A percentile compares a stretch with the other conserved stretches of the same genome.
phyloP scores from a whole-genome alignment of 2,888 invertebrate species.

The Tinea semifulvella region DNA sequence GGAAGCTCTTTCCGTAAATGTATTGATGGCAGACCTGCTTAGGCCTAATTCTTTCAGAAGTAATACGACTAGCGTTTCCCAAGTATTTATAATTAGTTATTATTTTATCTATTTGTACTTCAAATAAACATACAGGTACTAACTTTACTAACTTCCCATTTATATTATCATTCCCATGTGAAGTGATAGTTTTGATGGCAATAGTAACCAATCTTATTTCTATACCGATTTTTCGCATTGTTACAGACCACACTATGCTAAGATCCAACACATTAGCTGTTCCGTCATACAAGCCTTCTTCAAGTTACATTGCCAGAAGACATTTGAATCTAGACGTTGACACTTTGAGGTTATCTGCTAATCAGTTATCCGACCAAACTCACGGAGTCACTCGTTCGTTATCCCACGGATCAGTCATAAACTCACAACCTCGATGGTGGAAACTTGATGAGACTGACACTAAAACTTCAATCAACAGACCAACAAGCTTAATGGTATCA shows the following conservation, averaged over 20 bases:
- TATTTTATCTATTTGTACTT: too few relatives aligned
- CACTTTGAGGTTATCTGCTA: constrained; percentile 46
- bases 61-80: too few relatives aligned
- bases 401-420: constrained; percentile 72
- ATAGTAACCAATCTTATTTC: too few relatives aligned
- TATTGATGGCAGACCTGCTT: too few relatives aligned
- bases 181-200: too few relatives aligned
- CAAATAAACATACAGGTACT: too few relatives aligned
- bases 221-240: too few relatives aligned
- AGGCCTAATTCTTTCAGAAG: too few relatives aligned
- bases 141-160: too few relatives aligned
- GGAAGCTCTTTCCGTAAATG: too few relatives aligned
- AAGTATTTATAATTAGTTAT: too few relatives aligned
- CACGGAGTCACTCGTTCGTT: constrained; percentile 68
- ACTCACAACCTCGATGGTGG: constrained; percentile 58
- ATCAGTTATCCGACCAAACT: constrained; percentile 46
- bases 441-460: constrained; percentile 47
- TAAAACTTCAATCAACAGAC: constrained; percentile 55
- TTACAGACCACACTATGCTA: constrained; percentile 61
- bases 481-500: constrained; percentile 68
- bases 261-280: constrained; percentile 61
- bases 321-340: constrained; percentile 48
- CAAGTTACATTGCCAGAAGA: constrained; percentile 43
- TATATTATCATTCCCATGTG: too few relatives aligned
- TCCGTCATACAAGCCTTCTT: constrained; percentile 54